phyloP scores from a whole-genome alignment of 2,888 invertebrate genomes.

The Melanostoma scalare region DNA sequence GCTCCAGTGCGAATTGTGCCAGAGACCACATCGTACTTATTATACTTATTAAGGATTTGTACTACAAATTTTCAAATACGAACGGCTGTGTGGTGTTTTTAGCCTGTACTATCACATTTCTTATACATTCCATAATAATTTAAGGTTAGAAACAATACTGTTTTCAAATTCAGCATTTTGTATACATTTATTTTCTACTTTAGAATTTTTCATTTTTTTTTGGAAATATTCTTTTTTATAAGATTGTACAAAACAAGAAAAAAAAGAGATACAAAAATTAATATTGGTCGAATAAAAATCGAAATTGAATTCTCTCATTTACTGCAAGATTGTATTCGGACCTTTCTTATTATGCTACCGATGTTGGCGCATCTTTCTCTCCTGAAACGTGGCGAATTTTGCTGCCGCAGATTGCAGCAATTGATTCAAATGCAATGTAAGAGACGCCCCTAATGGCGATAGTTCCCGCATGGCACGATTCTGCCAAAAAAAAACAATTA shows the following conservation, averaged over 20 bases:
- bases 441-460: constrained; percentile 89
- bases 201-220: constrained; percentile 30
- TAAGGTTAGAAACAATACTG: no score
- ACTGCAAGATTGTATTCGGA: constrained; percentile 55
- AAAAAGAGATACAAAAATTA: constrained; percentile 40
- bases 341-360: constrained; percentile 77
- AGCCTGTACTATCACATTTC: no score
- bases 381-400: constrained; percentile 94
- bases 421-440: constrained; percentile 93
- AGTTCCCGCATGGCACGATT: constrained; percentile 91
- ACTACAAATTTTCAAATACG: no score
- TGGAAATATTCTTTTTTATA: constrained; percentile 26
- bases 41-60: no score
- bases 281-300: neutral
- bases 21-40: no score
- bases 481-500: constrained; percentile 81
- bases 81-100: no score
- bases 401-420: constrained; percentile 92
- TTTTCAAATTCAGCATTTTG: no score
- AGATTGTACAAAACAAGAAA: constrained; percentile 61
- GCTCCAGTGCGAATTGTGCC: no score
- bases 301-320: constrained; percentile 41
- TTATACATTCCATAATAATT: no score
- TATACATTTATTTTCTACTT: constrained; percentile 45
- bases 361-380: constrained; percentile 84